phyloP scores from a whole-genome alignment of 2,888 invertebrate genomes.

The Perizoma affinitatum region DNA sequence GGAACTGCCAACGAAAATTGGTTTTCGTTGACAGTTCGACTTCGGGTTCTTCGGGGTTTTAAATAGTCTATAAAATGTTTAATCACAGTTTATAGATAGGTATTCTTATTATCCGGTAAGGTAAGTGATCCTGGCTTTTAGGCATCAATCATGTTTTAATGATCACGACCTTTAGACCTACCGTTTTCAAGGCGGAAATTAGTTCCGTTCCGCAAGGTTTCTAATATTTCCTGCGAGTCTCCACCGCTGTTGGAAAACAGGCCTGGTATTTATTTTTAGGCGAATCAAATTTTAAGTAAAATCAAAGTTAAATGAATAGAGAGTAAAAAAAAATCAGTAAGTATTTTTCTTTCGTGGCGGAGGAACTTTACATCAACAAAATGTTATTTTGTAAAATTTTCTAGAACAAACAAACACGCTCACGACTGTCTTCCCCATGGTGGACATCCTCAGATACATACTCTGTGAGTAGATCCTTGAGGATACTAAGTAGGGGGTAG shows the following conservation, averaged over 20 bases:
- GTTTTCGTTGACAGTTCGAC: no score
- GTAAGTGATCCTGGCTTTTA: slow-evolving; percentile 25
- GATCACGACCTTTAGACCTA: slow-evolving; percentile 41
- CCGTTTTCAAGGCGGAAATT: slow-evolving; percentile 49
- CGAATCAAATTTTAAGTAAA: slow-evolving; percentile 12
- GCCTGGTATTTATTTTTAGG: slow-evolving; percentile 30
- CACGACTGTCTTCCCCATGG: no score
- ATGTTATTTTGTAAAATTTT: slow-evolving; percentile 6
- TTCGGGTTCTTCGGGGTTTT: background rate
- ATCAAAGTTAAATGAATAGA: slow-evolving; percentile 16
- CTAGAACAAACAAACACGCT: no score
- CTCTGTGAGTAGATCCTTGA: no score
- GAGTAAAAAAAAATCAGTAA: background rate
- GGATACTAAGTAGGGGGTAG: no score
- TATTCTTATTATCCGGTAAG: slow-evolving; percentile 18
- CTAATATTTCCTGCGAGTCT: slow-evolving; percentile 39
- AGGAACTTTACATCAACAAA: no score
- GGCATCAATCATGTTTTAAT: slow-evolving; percentile 52
- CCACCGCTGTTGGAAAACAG: slow-evolving; percentile 13
- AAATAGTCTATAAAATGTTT: slow-evolving; percentile 6
- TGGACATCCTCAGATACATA: no score
- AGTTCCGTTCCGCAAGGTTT: slow-evolving; percentile 40
- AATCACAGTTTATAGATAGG: slow-evolving; percentile 23
- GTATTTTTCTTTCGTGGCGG: background rate
- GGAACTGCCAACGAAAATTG: no score